Conservation (phyloP, 2,797 vertebrate species). For the Acipenser transmontanus region DNA sequence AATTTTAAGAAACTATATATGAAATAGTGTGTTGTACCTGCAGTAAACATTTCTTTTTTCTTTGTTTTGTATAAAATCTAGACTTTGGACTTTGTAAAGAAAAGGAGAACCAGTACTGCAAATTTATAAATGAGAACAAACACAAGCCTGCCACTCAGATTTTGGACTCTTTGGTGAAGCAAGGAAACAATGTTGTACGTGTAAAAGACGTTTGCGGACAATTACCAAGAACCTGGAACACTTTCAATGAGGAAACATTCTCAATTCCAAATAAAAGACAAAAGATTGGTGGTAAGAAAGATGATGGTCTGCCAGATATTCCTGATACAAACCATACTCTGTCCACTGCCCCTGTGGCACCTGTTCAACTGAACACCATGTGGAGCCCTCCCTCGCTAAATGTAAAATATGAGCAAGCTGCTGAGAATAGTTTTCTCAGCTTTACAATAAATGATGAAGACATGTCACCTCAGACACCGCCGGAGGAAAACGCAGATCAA, state of each 20-base stretch:
- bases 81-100: not conserved
- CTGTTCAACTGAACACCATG: not conserved
- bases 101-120: conserved; percentile 11
- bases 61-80: not conserved
- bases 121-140: conserved; percentile 13
- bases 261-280: not conserved
- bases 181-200: not conserved
- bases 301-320: not conserved
- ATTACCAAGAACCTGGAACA: not conserved
- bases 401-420: not conserved
- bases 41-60: not conserved
- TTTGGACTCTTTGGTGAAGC: conserved; percentile 3
- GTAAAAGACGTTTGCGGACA: not conserved
- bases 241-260: not conserved
- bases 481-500: not conserved
- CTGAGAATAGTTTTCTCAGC: not conserved
- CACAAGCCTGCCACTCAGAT: not conserved
- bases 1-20: no score
- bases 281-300: not conserved
- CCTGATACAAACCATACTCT: not conserved
- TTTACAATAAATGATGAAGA: not conserved
- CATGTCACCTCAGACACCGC: no score
- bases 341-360: not conserved
- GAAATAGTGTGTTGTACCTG: not conserved
- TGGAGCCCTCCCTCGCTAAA: accelerated